phyloP scores from a whole-genome alignment of 2,797 vertebrate genomes.

The Zonotrichia albicollis region DNA sequence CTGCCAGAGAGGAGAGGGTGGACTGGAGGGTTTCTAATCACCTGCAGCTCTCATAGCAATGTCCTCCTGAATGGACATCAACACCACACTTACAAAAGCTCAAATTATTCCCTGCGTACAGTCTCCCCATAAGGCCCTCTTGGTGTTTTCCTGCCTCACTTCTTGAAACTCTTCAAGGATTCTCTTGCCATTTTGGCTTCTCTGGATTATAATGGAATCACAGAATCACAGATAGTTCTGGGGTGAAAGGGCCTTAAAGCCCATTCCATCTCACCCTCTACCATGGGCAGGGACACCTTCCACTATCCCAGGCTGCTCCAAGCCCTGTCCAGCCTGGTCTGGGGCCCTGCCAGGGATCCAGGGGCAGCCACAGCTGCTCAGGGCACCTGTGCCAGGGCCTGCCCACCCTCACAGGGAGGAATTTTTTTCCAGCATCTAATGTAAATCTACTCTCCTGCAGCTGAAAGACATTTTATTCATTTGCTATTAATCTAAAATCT shows the following conservation, averaged over 20 bases:
- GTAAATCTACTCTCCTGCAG: not conserved
- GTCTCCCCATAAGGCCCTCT: not conserved
- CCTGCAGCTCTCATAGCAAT: not conserved
- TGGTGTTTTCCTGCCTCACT: not conserved
- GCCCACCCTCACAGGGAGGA: fast-evolving
- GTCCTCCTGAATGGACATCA: not conserved
- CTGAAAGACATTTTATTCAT: not conserved
- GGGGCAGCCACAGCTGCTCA: not conserved
- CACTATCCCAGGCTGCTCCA: fast-evolving
- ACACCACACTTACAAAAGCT: not conserved
- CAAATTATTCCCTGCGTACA: not conserved
- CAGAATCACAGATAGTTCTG: not conserved
- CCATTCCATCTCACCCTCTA: not conserved
- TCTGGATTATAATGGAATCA: not conserved
- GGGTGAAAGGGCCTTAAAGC: not conserved
- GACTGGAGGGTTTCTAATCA: not conserved
- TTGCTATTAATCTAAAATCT: not conserved
- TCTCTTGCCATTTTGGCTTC: not conserved
- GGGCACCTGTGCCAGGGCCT: not conserved
- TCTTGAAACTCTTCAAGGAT: not conserved
- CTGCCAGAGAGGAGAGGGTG: not conserved
- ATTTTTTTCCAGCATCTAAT: not conserved
- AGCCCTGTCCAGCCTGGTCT: fast-evolving
- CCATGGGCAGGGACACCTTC: not conserved
- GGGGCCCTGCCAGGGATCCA: not conserved